phyloP scores from a whole-genome alignment of 2,113 vertebrate genomes.

The Cettia cetti region DNA sequence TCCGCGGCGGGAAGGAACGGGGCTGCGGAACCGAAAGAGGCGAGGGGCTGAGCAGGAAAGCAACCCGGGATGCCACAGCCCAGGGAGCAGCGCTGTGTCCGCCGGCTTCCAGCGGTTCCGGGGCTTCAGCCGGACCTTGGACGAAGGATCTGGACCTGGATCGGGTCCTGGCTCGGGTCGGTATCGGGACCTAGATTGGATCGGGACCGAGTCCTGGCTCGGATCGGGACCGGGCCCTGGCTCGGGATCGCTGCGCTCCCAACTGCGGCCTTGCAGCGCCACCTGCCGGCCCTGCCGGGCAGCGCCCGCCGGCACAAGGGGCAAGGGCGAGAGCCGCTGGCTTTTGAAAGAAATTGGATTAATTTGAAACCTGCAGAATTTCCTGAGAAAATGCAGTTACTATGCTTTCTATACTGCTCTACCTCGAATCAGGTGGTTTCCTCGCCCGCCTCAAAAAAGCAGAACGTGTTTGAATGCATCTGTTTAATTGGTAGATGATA shows the following conservation, averaged over 20 bases:
- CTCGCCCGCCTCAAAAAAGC: accelerated
- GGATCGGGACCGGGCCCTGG: too few species aligned
- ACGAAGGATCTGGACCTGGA: too few species aligned
- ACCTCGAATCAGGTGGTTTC: not conserved
- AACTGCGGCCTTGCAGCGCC: not conserved
- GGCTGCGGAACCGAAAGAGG: accelerated
- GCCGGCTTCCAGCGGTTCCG: accelerated
- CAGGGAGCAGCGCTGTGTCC: not conserved
- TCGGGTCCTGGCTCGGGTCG: too few species aligned
- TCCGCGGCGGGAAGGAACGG: accelerated
- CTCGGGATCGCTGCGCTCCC: not conserved
- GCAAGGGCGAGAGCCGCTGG: accelerated
- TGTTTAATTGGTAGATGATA: not conserved
- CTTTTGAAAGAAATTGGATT: accelerated
- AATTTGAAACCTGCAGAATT: not conserved
- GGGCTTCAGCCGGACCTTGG: accelerated
- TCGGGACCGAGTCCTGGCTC: too few species aligned
- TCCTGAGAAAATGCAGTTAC: not conserved
- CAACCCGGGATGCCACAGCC: accelerated
- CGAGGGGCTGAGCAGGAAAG: accelerated
- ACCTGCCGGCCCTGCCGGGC: not conserved
- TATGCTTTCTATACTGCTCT: not conserved
- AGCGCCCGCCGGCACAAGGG: not conserved
- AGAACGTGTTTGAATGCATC: not conserved
- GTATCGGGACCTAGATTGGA: not conserved